phyloP scores from a whole-genome alignment of 2,888 invertebrate species.

The Orthosia incerta region DNA sequence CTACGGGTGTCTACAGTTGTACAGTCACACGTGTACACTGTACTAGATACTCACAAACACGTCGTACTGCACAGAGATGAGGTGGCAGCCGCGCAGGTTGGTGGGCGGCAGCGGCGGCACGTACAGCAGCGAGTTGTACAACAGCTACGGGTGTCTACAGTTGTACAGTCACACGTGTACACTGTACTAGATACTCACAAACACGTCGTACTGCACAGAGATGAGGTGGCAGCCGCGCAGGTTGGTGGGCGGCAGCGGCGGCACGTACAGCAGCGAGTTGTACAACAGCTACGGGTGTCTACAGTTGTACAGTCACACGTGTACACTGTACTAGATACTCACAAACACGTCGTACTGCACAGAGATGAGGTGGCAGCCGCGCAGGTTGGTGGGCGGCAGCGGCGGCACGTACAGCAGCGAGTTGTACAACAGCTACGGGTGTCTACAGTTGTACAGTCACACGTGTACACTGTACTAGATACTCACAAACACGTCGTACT shows the following conservation, averaged over 20 bases:
- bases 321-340: background rate
- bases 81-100: background rate
- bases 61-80: background rate
- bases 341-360: conserved; percentile 1
- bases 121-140: background rate
- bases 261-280: conserved; percentile 1
- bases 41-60: background rate
- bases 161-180: background rate
- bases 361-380: background rate
- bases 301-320: background rate
- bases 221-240: background rate
- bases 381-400: conserved; percentile 1
- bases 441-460: background rate
- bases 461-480: background rate
- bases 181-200: background rate
- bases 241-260: conserved; percentile 1
- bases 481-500: conserved; percentile 1
- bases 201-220: background rate
- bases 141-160: background rate
- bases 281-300: background rate
- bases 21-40: background rate
- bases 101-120: conserved; percentile 1
- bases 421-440: background rate
- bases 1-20: background rate
- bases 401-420: no score